Percentiles rank a stretch among this genome's conserved stretches.
Evolutionary conservation across 2,113 vertebrate genomes (phyloP).

Genomic region (Sprattus sprattus): DNA sequence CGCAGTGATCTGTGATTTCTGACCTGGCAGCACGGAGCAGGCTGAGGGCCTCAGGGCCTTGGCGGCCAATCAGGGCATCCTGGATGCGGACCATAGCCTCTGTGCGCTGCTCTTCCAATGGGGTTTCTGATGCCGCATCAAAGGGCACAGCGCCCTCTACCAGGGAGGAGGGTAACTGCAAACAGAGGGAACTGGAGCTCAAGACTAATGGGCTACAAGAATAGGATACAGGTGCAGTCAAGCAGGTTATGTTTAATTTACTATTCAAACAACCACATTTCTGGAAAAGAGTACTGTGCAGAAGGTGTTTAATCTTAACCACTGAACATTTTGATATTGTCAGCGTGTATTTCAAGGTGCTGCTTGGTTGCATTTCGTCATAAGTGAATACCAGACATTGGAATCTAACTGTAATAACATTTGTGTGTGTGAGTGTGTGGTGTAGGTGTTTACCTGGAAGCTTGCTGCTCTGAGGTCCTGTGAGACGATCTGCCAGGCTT

Average conservation of each 20-base stretch:
- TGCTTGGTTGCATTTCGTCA: too few species aligned
- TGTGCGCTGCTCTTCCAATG: slow-evolving; percentile 82
- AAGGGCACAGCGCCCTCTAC: slow-evolving; percentile 80
- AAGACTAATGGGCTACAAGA: not conserved
- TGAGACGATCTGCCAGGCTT: slow-evolving; percentile 76
- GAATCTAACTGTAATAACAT: not conserved
- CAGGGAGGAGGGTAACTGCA: not conserved
- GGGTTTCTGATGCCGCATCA: slow-evolving; percentile 84
- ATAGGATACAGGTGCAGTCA: not conserved
- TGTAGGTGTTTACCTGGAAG: slow-evolving; percentile 62
- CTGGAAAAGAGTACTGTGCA: too few species aligned
- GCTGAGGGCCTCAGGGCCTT: slow-evolving; percentile 74
- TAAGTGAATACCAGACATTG: not conserved
- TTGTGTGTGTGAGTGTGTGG: not conserved
- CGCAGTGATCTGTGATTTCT: slow-evolving; percentile 2
- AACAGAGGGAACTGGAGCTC: not conserved
- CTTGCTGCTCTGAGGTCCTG: slow-evolving; percentile 71
- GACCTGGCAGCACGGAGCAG: slow-evolving; percentile 88
- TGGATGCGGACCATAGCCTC: slow-evolving; percentile 86
- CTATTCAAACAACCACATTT: too few species aligned
- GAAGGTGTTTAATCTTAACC: too few species aligned
- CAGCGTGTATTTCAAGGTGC: too few species aligned
- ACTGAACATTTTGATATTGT: too few species aligned
- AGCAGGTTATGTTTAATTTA: too few species aligned
- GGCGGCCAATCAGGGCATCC: slow-evolving; percentile 70